A percentile compares a stretch with the other conserved stretches of the same genome.
phyloP scores from a whole-genome alignment of 2,113 vertebrate genomes.

The Aegotheles bennettii region DNA sequence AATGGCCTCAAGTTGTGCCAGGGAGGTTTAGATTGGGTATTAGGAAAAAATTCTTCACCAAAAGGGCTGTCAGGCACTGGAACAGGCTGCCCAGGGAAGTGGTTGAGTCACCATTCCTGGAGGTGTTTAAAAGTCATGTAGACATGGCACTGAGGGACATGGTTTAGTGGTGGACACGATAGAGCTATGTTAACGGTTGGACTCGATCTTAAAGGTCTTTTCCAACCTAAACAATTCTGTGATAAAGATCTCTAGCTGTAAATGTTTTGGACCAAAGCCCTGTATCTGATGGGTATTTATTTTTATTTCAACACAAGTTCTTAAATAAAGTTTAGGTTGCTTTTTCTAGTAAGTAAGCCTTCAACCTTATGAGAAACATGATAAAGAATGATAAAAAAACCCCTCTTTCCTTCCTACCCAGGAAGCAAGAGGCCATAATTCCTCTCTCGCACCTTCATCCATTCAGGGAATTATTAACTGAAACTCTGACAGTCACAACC shows the following conservation, averaged over 20 bases:
- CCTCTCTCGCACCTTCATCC: not conserved
- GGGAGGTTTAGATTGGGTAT: not conserved
- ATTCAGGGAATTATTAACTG: constrained; percentile 10
- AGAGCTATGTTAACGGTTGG: not conserved
- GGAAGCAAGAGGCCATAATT: not conserved
- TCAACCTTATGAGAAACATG: not conserved
- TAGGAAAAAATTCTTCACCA: not conserved
- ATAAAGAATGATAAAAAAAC: not conserved
- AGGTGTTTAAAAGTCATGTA: not conserved
- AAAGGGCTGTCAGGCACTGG: too few species aligned
- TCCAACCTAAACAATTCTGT: not conserved
- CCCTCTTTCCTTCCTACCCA: not conserved
- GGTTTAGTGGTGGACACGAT: not conserved
- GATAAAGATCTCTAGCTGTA: not conserved
- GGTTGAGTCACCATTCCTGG: not conserved
- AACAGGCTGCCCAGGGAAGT: not conserved
- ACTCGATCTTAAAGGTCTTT: not conserved
- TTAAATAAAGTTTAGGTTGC: not conserved
- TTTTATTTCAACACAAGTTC: not conserved
- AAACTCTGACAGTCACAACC: not conserved
- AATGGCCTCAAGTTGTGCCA: not conserved
- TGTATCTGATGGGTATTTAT: not conserved
- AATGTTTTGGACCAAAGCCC: not conserved
- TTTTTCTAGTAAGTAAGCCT: not conserved
- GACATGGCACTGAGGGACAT: not conserved